These are phyloP conservation scores for Notodonta dromedarius DNA, from an alignment of 2,888 invertebrate genomes.

Conservation along the genomic window DNA sequence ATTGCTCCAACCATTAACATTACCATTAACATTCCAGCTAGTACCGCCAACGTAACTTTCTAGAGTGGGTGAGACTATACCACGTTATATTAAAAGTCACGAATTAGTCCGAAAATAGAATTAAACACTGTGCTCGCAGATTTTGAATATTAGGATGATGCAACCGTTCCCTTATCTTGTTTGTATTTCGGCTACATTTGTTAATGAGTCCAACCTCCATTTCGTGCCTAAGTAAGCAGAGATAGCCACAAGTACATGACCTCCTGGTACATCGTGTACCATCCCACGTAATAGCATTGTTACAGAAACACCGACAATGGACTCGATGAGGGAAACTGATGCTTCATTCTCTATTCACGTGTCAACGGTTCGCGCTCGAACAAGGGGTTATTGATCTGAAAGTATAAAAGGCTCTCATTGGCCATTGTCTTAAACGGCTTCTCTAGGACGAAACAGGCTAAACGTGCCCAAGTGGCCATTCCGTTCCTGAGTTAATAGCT, in stretches of 20 bases:
- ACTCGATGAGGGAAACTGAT: slow-evolving; percentile 59
- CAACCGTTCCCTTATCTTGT: not conserved
- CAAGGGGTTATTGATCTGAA: slow-evolving; percentile 72
- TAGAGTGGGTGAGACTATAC: slow-evolving; percentile 52
- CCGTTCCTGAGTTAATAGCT: slow-evolving; percentile 49
- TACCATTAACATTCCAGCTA: slow-evolving; percentile 70
- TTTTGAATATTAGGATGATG: not conserved
- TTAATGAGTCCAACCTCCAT: slow-evolving; percentile 36
- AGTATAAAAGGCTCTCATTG: slow-evolving; percentile 69
- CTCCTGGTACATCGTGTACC: slow-evolving; percentile 29
- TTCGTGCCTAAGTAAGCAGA: slow-evolving; percentile 23
- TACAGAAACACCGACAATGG: slow-evolving; percentile 54
- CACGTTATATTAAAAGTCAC: slow-evolving; percentile 51
- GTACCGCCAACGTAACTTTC: slow-evolving; percentile 61
- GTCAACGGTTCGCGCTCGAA: slow-evolving; percentile 66
- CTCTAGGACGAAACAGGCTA: slow-evolving; percentile 56
- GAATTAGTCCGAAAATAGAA: slow-evolving; percentile 38
- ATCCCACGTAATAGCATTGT: slow-evolving; percentile 31
- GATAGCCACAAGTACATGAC: slow-evolving; percentile 18
- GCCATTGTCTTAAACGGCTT: slow-evolving; percentile 69
- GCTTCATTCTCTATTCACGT: slow-evolving; percentile 62
- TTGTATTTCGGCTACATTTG: slow-evolving; percentile 16
- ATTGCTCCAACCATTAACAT: slow-evolving; percentile 71
- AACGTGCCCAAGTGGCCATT: slow-evolving; percentile 73
- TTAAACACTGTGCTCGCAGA: slow-evolving; percentile 23